Conservation (phyloP, 2,888 invertebrate genomes). For the Plutella xylostella region DNA sequence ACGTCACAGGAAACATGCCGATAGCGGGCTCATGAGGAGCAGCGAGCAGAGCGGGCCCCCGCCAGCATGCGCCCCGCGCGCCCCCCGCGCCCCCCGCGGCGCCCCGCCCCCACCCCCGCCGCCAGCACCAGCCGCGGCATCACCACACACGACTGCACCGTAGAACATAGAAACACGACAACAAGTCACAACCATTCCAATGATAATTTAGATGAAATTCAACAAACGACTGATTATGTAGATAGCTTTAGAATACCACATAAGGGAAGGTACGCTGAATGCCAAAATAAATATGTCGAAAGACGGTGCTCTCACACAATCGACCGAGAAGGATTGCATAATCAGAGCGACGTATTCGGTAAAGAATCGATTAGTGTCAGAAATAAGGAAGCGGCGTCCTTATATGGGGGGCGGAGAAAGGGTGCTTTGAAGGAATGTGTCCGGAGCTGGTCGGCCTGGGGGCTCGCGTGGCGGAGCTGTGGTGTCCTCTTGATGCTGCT, state of each 20-base stretch:
- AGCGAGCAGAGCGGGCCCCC: constrained; percentile 3
- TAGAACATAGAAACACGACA: constrained; percentile 31
- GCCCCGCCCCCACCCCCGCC: constrained; percentile 12
- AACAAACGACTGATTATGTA: constrained; percentile 49
- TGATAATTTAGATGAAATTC: constrained; percentile 42
- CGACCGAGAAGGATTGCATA: constrained; percentile 33
- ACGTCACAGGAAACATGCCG: constrained; percentile 55
- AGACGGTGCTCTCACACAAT: constrained; percentile 31
- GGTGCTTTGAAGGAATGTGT: too few species aligned
- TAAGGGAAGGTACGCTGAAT: constrained; percentile 31
- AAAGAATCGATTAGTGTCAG: constrained; percentile 44
- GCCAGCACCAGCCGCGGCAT: constrained; percentile 16
- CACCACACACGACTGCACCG: constrained; percentile 19
- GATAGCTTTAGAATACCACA: constrained; percentile 47
- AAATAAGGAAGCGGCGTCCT: constrained; percentile 42
- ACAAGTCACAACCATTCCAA: constrained; percentile 46
- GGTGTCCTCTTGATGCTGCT: not conserved
- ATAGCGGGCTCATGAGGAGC: constrained; percentile 28
- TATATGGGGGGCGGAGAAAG: constrained; percentile 43
- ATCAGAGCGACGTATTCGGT: constrained; percentile 45
- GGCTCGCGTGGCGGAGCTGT: not conserved
- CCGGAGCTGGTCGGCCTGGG: not conserved
- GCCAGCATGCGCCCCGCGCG: not conserved
- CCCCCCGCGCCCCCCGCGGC: not conserved
- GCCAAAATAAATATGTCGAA: constrained; percentile 32